phyloP scores from a whole-genome alignment of 2,888 invertebrate genomes.

The Microctonus hyperodae region DNA sequence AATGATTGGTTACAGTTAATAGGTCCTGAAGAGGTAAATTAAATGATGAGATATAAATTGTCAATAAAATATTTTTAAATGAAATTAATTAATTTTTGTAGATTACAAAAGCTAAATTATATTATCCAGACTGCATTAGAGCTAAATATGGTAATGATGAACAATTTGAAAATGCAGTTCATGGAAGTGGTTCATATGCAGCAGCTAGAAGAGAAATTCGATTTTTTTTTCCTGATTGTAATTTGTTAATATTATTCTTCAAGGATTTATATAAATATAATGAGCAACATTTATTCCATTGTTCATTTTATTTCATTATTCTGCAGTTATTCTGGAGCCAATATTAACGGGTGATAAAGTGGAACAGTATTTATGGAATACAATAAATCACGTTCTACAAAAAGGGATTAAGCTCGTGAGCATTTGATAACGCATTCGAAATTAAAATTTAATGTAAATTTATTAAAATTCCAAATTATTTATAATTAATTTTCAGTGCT shows the following conservation, averaged over 20 bases:
- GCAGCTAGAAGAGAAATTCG: constrained; percentile 81
- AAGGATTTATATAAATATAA: constrained; percentile 28
- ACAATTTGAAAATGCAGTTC: constrained; percentile 76
- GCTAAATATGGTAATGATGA: constrained; percentile 75
- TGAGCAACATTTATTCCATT: not conserved
- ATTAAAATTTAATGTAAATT: too few relatives aligned
- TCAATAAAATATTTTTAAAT: constrained; percentile 4
- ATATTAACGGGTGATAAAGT: constrained; percentile 70
- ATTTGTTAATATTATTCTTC: constrained; percentile 51
- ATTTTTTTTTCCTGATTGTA: constrained; percentile 88
- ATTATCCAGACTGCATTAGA: constrained; percentile 75
- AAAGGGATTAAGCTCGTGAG: constrained; percentile 65
- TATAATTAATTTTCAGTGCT: constrained; percentile 66
- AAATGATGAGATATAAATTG: not conserved
- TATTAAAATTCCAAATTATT: not conserved
- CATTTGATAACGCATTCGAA: not conserved
- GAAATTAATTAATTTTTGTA: constrained; percentile 50
- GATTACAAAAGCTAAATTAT: constrained; percentile 72
- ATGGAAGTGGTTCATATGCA: constrained; percentile 75
- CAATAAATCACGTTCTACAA: constrained; percentile 71
- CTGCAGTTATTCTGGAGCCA: constrained; percentile 78
- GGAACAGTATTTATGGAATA: constrained; percentile 73
- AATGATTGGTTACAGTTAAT: constrained; percentile 76
- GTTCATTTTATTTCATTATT: too few relatives aligned
- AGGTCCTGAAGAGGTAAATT: constrained; percentile 69